Conservation (phyloP, 2,888 invertebrate genomes). For the Mythimna pallens region DNA sequence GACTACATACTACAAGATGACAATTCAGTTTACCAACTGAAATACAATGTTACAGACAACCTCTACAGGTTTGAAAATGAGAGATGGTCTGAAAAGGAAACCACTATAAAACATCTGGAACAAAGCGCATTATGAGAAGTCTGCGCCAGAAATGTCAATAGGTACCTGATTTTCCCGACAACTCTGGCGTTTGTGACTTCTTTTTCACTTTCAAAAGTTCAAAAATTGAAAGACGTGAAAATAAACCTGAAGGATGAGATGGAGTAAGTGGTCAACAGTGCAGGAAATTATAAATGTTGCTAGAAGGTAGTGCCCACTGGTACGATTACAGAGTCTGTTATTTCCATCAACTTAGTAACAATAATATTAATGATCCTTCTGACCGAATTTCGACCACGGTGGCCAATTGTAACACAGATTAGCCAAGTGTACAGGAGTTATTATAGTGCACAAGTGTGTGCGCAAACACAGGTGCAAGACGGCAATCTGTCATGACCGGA, state of each 20-base stretch:
- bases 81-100: constrained; percentile 3
- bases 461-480: too few relatives aligned
- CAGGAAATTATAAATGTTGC: background rate
- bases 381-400: too few relatives aligned
- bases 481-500: too few relatives aligned
- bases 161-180: background rate
- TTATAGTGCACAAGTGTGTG: too few relatives aligned
- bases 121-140: constrained; percentile 24
- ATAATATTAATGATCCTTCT: too few relatives aligned
- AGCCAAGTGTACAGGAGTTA: too few relatives aligned
- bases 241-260: constrained; percentile 2
- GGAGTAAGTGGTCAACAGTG: background rate
- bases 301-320: constrained; percentile 9
- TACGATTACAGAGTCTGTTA: constrained; percentile 19
- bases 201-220: background rate
- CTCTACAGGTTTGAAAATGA: background rate
- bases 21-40: constrained; percentile 20
- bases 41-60: constrained; percentile 12
- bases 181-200: background rate
- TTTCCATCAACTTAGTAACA: background rate
- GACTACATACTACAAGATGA: constrained; percentile 27
- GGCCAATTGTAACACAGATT: too few relatives aligned
- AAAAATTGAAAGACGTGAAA: constrained; percentile 23
- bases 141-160: constrained; percentile 15
- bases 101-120: constrained; percentile 18